These are phyloP conservation scores for Caenorhabditis sp. DNA, from an alignment of 2,888 invertebrate species.

Conservation along the genomic window DNA sequence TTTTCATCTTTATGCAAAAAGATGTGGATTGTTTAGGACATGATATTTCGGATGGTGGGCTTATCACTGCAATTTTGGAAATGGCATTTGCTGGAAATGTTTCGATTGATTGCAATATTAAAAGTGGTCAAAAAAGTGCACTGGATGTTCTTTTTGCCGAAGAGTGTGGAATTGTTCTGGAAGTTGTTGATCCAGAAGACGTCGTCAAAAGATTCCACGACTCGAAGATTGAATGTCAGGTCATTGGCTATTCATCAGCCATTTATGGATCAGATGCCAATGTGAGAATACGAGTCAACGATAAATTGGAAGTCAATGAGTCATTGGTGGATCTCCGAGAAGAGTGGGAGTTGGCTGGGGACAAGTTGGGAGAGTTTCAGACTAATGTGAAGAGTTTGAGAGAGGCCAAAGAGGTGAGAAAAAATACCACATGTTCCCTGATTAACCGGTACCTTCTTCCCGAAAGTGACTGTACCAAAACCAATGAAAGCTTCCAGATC, in stretches of 20 bases:
- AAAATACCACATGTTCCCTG: neutral
- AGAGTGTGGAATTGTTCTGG: slow-evolving; percentile 84
- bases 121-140: neutral
- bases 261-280: slow-evolving; percentile 79
- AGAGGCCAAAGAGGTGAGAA: slow-evolving; percentile 87
- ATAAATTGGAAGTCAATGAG: slow-evolving; percentile 86
- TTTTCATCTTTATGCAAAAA: neutral
- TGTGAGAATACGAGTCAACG: slow-evolving; percentile 87
- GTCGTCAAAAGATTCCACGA: slow-evolving; percentile 61
- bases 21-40: slow-evolving; percentile 87
- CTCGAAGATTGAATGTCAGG: slow-evolving; percentile 35
- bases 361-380: slow-evolving; percentile 91
- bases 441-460: no score
- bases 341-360: slow-evolving; percentile 97
- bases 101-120: slow-evolving; percentile 71
- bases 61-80: slow-evolving; percentile 92
- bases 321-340: slow-evolving; percentile 88
- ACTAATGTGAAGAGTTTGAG: slow-evolving; percentile 89
- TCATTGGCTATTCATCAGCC: slow-evolving; percentile 80
- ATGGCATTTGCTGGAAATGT: slow-evolving; percentile 95
- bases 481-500: slow-evolving; percentile 22
- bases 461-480: no score
- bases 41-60: slow-evolving; percentile 97
- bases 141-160: slow-evolving; percentile 83
- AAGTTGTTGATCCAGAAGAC: slow-evolving; percentile 80